Evolutionary conservation across 2,113 vertebrate genomes (phyloP).

Genomic region (rabbit (Oryctolagus cuniculus)): mOryCun1.1 NC_091447.1:5163501-5164000

Average conservation of each 20-base stretch:
- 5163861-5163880: background rate
- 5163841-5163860: background rate
- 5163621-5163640: background rate
- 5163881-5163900: background rate
- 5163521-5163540: background rate
- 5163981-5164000: background rate
- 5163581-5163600: background rate
- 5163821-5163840: too few species aligned
- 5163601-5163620: background rate
- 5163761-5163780: background rate
- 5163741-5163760: background rate
- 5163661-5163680: background rate
- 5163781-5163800: too few species aligned
- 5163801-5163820: too few species aligned
- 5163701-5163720: background rate
- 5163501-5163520: background rate
- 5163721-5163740: background rate
- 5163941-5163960: too few species aligned
- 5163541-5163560: background rate
- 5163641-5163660: background rate
- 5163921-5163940: background rate
- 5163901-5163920: background rate
- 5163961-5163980: background rate
- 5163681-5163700: background rate
- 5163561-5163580: background rate